Base-by-base conservation (phyloP, 2,797 vertebrate genomes). In the Choloepus didactylus region DNA sequence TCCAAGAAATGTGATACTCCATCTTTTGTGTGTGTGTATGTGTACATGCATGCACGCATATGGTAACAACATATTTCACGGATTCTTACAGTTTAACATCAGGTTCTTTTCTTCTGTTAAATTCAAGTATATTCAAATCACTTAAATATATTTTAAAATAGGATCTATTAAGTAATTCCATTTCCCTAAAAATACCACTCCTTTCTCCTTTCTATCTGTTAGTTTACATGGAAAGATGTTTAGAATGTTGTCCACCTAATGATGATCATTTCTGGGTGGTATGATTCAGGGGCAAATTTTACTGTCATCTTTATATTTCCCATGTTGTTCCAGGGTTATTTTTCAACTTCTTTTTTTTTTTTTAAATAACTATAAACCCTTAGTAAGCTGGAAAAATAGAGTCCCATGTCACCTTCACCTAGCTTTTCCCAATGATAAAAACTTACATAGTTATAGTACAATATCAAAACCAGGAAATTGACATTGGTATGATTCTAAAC, bases 111-210 rank as follows among this genome's bases (percentile, higher is more conserved):
- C 79, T 96, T 70, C 59, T 38, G 29, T 70, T 82, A 89, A 51
- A 60, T 67, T 95, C 31, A 89, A 92, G 2, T 49, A 54, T 44
- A 88, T 54, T 81, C 72, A 67, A 80, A 66, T 93, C 82, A 80
- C 46, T 88, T 81, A 87, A 5, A 66, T 82, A 27, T 38, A 27
- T 73, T 82, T 95, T 81, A 62, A 59, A 89, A 66, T 38, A 54
- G 31, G n/a, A 66, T 44, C 23, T 81, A 49, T 46, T 51, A n/a
- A 31, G 49, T 41, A 54, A 69, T 5, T 92, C 54, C 2, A 46
- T 97, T 79, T 83, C 12, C 44, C 18, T 75, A 70, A 88, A 90
- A 79, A n/a, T 38, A 82, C 27, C 21, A 4, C 16, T 2, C 25
- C 16, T 49, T 14, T 66, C 7, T n/a, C 19, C 6, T 88, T 51